These are phyloP conservation scores for Shargacucullia verbasci DNA, from an alignment of 2,888 invertebrate genomes.

Conservation along the genomic window DNA sequence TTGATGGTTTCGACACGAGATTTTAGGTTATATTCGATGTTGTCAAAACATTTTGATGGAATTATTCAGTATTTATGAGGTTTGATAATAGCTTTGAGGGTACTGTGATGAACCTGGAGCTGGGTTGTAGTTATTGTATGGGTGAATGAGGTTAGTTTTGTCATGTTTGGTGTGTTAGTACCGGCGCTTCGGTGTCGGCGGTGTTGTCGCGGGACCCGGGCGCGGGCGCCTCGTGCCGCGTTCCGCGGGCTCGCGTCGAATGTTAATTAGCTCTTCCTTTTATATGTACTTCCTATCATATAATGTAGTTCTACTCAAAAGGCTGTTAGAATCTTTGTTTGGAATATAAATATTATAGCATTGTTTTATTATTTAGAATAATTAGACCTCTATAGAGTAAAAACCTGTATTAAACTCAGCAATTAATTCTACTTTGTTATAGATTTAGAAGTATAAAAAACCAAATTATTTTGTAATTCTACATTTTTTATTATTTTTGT, in stretches of 20 bases:
- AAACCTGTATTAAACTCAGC: not conserved
- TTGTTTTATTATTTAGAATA: constrained; percentile 5
- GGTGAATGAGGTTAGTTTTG: constrained; percentile 31
- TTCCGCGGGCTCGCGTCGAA: constrained; percentile 77
- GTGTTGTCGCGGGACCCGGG: constrained; percentile 60
- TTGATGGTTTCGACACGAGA: constrained; percentile 80
- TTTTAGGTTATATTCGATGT: constrained; percentile 88
- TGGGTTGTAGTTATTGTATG: constrained; percentile 13
- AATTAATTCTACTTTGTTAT: not conserved
- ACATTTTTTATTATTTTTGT: constrained; percentile 50
- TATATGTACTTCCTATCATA: constrained; percentile 79
- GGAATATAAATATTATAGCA: constrained; percentile 15
- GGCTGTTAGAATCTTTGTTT: constrained; percentile 45
- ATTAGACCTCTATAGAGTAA: not conserved
- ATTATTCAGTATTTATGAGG: constrained; percentile 53
- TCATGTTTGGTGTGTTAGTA: constrained; percentile 48
- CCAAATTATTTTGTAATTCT: not conserved
- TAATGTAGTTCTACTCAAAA: constrained; percentile 55
- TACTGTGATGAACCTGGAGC: constrained; percentile 14
- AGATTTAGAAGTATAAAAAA: not conserved
- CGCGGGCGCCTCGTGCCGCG: constrained; percentile 75
- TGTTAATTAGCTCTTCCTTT: constrained; percentile 86
- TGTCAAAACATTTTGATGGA: constrained; percentile 80
- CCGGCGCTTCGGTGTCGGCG: constrained; percentile 54
- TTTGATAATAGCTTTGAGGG: constrained; percentile 25